Conservation (phyloP, 2,888 invertebrate species). For the Halictus quadricinctus region DNA sequence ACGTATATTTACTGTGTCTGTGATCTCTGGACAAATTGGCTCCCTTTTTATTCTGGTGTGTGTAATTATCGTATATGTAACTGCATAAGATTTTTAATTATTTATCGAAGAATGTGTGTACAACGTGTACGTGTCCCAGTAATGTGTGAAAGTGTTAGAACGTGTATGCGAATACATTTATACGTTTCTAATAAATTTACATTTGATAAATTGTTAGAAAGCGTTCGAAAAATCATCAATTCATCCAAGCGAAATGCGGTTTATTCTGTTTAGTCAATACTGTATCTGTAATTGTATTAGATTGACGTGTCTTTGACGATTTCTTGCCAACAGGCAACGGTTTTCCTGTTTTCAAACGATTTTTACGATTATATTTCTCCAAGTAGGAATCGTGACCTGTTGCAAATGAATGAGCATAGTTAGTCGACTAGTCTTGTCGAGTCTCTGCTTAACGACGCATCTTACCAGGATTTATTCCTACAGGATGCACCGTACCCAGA, state of each 20-base stretch:
- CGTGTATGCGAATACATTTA: constrained; percentile 63
- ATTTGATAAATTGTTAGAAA: constrained; percentile 41
- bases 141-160: constrained; percentile 43
- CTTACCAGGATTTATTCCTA: constrained; percentile 90
- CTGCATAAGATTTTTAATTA: constrained; percentile 49
- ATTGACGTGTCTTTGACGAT: constrained; percentile 41
- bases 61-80: constrained; percentile 43
- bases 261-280: constrained; percentile 33
- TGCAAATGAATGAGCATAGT: constrained; percentile 30
- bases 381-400: constrained; percentile 79
- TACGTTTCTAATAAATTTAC: constrained; percentile 70
- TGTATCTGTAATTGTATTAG: constrained; percentile 38
- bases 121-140: constrained; percentile 22
- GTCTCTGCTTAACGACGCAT: constrained; percentile 49
- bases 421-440: neutral
- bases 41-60: constrained; percentile 37
- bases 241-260: constrained; percentile 70
- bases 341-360: constrained; percentile 51
- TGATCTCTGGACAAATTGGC: constrained; percentile 56
- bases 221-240: constrained; percentile 57
- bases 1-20: constrained; percentile 51
- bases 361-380: constrained; percentile 69
- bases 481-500: constrained; percentile 82
- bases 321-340: constrained; percentile 49
- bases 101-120: constrained; percentile 54